phyloP scores from a whole-genome alignment of 2,113 vertebrate genomes.

The Tragulus kanchil region DNA sequence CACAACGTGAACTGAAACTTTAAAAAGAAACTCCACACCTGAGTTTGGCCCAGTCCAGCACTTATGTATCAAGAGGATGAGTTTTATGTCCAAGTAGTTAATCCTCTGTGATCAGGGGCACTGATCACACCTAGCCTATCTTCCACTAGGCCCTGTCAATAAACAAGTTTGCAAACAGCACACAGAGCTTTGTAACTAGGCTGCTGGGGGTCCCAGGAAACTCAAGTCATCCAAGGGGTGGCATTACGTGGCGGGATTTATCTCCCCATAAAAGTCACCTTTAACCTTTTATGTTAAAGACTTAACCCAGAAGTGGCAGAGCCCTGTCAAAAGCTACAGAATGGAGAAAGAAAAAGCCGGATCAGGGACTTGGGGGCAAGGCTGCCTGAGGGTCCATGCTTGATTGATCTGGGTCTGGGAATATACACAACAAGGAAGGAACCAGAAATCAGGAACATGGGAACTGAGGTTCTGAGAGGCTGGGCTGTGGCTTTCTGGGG shows the following conservation, averaged over 20 bases:
- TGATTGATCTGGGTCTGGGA: neutral
- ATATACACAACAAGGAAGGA: neutral
- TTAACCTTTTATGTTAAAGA: slow-evolving; percentile 25
- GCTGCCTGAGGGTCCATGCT: neutral
- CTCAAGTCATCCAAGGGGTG: neutral
- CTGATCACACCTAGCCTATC: neutral
- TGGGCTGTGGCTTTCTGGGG: neutral
- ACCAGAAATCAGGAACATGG: slow-evolving; percentile 6
- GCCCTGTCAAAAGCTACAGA: neutral
- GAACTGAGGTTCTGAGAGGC: neutral
- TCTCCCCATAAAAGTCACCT: neutral
- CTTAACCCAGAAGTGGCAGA: slow-evolving; percentile 44
- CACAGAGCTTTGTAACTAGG: neutral
- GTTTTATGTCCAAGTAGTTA: neutral
- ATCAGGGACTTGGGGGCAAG: neutral
- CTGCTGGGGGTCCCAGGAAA: neutral
- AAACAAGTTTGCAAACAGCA: neutral
- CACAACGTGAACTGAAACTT: slow-evolving; percentile 27
- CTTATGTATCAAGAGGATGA: neutral
- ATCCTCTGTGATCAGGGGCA: neutral
- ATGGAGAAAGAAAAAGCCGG: neutral
- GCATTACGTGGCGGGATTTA: neutral
- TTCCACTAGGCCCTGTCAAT: neutral
- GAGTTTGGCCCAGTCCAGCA: neutral
- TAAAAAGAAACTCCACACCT: slow-evolving; percentile 25